phyloP scores from a whole-genome alignment of 2,113 vertebrate species.

The Heteronetta atricapilla region DNA sequence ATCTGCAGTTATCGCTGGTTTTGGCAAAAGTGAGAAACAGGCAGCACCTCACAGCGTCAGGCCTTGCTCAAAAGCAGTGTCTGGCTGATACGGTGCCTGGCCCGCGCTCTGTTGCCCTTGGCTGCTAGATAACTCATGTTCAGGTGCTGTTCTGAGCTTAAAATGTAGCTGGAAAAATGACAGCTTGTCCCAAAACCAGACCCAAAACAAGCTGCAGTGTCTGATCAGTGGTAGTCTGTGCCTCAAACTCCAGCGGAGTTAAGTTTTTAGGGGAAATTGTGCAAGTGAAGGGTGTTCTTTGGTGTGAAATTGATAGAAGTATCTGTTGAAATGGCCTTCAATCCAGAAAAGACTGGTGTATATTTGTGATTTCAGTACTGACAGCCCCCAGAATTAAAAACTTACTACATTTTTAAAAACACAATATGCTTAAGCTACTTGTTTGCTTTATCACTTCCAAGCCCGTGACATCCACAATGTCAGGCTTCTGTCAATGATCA shows the following conservation, averaged over 20 bases:
- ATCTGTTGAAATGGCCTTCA: background rate
- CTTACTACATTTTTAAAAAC: background rate
- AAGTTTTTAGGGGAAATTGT: background rate
- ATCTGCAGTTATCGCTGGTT: accelerated
- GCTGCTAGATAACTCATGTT: accelerated
- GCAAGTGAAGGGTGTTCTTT: background rate
- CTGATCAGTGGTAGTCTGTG: background rate
- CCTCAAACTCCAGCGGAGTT: background rate
- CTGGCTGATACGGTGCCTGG: background rate
- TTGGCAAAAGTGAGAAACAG: background rate
- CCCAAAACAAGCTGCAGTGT: background rate
- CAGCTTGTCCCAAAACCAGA: accelerated
- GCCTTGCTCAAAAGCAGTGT: background rate
- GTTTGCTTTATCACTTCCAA: background rate
- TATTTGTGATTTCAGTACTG: background rate
- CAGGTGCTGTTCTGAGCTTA: background rate
- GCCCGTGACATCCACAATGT: background rate
- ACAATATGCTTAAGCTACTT: background rate
- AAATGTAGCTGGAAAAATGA: background rate
- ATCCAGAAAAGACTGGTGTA: background rate
- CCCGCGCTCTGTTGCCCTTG: background rate
- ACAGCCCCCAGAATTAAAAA: background rate
- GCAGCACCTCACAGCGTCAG: background rate
- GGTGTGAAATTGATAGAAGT: background rate
- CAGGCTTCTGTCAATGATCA: background rate